A percentile compares a stretch with the other conserved stretches of the same genome.
Conservation (phyloP, 2,113 vertebrate species). For the Sylvietta virens region DNA sequence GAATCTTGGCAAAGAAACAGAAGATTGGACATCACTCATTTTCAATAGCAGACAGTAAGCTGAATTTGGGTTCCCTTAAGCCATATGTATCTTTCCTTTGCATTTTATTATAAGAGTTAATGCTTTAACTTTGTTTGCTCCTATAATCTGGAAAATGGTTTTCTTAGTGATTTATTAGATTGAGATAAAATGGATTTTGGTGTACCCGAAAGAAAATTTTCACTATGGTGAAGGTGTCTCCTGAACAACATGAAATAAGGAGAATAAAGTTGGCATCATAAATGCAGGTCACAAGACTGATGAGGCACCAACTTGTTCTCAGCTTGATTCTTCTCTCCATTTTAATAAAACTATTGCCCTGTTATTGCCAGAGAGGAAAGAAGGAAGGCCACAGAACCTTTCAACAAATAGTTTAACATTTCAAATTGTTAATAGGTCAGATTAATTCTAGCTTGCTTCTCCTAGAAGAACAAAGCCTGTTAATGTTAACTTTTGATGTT, state of each 20-base stretch:
- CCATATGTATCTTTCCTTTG: neutral
- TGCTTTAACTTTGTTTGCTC: neutral
- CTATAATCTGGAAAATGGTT: neutral
- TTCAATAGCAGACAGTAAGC: neutral
- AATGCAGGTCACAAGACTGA: neutral
- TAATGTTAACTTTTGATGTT: neutral
- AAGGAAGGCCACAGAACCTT: neutral
- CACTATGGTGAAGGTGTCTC: neutral
- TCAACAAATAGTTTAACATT: neutral
- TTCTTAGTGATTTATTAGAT: neutral
- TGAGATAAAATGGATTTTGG: neutral
- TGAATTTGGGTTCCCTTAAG: neutral
- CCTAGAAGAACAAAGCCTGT: neutral
- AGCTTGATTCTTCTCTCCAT: neutral
- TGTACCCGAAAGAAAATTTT: neutral
- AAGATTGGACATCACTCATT: neutral
- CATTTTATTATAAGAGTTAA: neutral
- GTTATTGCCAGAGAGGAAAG: neutral
- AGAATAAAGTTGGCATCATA: neutral
- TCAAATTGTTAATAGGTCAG: neutral
- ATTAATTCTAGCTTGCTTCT: neutral
- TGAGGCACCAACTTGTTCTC: neutral
- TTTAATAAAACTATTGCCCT: neutral
- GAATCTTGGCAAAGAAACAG: neutral
- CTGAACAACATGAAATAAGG: neutral